Evolutionary conservation across 1,140 invertebrate species (phyloP), one percentile per base, ranked within the genome.

Genomic region (Daktulosphaira vitifoliae): DNA sequence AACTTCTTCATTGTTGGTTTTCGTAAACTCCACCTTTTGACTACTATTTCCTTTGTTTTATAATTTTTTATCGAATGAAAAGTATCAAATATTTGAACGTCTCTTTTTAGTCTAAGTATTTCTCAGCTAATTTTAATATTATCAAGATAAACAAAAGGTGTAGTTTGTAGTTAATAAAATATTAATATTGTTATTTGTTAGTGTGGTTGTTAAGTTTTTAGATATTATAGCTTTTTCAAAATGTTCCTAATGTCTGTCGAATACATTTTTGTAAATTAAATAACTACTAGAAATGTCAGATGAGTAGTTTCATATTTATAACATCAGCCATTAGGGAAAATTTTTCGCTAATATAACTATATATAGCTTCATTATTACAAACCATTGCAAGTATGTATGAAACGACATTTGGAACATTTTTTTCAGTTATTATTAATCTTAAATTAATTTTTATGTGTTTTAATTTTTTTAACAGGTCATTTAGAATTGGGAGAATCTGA

Each of bases 31-130:
- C 56, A 48, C 56, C 56, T 62, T 62, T 62, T 62, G 56, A 29
- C n/a, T n/a, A 56, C 18, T 26, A 56, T 50, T n/a, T 50, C 2
- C 13, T 18, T 48, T 16, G 15, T 16, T 6, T 48, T 7, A 7
- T 62, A 44, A 7, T n/a, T n/a, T 7, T n/a, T n/a, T 44, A 44
- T 33, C 13, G 25, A 29, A 9, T n/a, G n/a, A 6, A 48, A 48
- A 48, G 56, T 62, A 62, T 62, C 56, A 48, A 62, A 62, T 62
- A 62, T 62, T 62, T 62, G 56, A 62, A 62, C 39, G 56, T 62
- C 56, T 62, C 18, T 13, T 2, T 44, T 25, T 48, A 1, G 39
- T 46, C 44, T 22, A 26, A 29, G 13, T 46, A 44, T 16, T 44
- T 42, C 8, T 44, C n/a, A 25, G 6, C 18, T 53, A 38, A 22